phyloP scores from a whole-genome alignment of 1,140 invertebrate species.

The Atta texana region DNA sequence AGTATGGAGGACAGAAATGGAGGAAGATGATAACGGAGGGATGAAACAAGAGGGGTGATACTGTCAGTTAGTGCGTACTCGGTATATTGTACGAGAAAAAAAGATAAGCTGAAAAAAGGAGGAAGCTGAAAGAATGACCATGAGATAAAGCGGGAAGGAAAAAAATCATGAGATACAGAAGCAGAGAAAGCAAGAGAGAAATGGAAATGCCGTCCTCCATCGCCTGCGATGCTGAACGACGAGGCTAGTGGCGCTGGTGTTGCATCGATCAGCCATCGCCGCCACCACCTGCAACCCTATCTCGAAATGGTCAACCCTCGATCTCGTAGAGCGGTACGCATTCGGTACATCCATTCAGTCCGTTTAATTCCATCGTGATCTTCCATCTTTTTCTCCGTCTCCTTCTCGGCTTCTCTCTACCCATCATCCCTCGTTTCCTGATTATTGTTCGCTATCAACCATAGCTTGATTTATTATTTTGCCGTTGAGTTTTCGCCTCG shows the following conservation, averaged over 20 bases:
- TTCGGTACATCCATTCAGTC: slow-evolving; percentile 50
- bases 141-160: slow-evolving; percentile 23
- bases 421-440: neutral
- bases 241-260: slow-evolving; percentile 80
- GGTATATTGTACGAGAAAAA: neutral
- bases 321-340: slow-evolving; percentile 39
- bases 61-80: slow-evolving; percentile 13
- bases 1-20: slow-evolving; percentile 7
- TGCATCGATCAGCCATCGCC: slow-evolving; percentile 85
- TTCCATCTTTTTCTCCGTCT: slow-evolving; percentile 21
- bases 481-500: slow-evolving; percentile 19
- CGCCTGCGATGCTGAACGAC: slow-evolving; percentile 51
- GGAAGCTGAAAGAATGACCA: slow-evolving; percentile 5
- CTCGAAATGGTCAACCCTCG: slow-evolving; percentile 74
- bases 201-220: slow-evolving; percentile 38
- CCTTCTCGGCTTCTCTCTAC: neutral
- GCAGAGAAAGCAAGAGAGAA: neutral
- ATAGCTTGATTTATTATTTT: slow-evolving; percentile 62
- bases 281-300: slow-evolving; percentile 76
- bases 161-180: neutral
- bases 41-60: neutral
- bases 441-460: slow-evolving; percentile 7
- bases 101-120: neutral
- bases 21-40: slow-evolving; percentile 21
- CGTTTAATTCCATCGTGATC: slow-evolving; percentile 66